Base-by-base conservation (phyloP, 2,888 invertebrate species). In the Galeruca laticollis region DNA sequence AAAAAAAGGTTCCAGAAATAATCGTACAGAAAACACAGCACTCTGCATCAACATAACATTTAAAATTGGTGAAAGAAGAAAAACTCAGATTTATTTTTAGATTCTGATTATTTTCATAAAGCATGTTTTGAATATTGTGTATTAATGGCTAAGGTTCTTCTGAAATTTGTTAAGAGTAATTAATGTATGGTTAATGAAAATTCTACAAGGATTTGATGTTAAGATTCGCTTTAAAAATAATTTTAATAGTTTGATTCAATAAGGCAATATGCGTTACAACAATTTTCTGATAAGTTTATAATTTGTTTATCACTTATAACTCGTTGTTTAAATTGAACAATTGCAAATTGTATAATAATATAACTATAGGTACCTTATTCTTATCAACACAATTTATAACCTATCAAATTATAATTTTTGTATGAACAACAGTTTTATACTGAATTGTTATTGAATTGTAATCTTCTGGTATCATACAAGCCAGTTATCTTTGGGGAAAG, bases 111-210 rank as follows among this genome's bases (percentile, higher is more conserved):
- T 47, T 47, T 47, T 47, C 18, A 47, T 47, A 47, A 47, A 47
- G 47, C 47, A 18, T 47, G 47, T 47, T 47, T 47, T 47, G 47
- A 47, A 47, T 47, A 47, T 47, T 47, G 47, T 47, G 18, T n/a
- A n/a, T 47, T 5, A 15, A 47, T 47, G 47, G 15, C n/a, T 47
- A 47, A 18, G 47, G 5, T 18, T 47, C 47, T 10, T 5, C 18
- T 15, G 47, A 47, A 47, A 47, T 47, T 18, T 47, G 47, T n/a
- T 47, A 18, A 8, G 18, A 47, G 18, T 18, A 9, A 47, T 47
- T n/a, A 18, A 9, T 47, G 18, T 9, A 43, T 15, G 15, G 26
- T 26, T 47, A 18, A 15, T 18, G 47, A 47, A 47, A 18, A 18
- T 47, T 47, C 15, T 9, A 47, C 18, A 18, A 18, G 15, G 9